Percentiles rank a stretch among this genome's conserved stretches.
These are phyloP conservation scores for Hermaeophaga mercurialis DNA, from an alignment of 2,888 invertebrate genomes.

Conservation along the genomic window DNA sequence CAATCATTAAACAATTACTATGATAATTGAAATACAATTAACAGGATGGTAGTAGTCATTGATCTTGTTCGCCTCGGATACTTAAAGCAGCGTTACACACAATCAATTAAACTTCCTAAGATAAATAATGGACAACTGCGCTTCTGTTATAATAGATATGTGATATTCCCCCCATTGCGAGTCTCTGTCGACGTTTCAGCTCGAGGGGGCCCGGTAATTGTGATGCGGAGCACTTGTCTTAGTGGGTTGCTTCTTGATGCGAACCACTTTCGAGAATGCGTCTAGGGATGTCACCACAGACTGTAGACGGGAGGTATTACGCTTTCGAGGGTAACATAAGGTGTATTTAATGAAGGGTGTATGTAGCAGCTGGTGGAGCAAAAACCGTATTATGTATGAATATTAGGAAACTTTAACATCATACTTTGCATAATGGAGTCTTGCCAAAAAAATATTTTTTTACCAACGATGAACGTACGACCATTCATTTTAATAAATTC, in stretches of 20 bases:
- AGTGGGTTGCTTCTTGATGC: conserved; percentile 15
- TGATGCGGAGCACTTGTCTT: conserved; percentile 15
- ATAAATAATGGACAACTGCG: conserved; percentile 41
- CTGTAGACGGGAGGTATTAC: conserved; percentile 3
- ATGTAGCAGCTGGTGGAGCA: background rate
- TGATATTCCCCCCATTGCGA: conserved; percentile 19
- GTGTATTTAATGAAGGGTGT: conserved; percentile 3
- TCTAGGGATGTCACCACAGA: background rate
- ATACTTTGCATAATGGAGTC: too few relatives aligned
- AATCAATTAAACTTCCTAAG: conserved; percentile 39
- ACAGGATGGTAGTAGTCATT: conserved; percentile 31
- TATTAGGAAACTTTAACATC: background rate
- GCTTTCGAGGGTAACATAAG: conserved; percentile 12
- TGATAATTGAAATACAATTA: conserved; percentile 39
- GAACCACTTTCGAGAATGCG: conserved; percentile 11
- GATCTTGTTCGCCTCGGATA: conserved; percentile 29
- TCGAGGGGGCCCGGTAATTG: conserved; percentile 10
- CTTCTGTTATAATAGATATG: conserved; percentile 28
- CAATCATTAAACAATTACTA: conserved; percentile 41
- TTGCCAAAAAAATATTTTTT: too few relatives aligned
- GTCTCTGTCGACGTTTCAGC: conserved; percentile 15
- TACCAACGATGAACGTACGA: too few relatives aligned
- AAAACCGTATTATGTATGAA: background rate
- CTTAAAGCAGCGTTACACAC: conserved; percentile 33
- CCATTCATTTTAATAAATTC: too few relatives aligned